phyloP scores from a whole-genome alignment of 2,113 vertebrate genomes.

The Lophius piscatorius region DNA sequence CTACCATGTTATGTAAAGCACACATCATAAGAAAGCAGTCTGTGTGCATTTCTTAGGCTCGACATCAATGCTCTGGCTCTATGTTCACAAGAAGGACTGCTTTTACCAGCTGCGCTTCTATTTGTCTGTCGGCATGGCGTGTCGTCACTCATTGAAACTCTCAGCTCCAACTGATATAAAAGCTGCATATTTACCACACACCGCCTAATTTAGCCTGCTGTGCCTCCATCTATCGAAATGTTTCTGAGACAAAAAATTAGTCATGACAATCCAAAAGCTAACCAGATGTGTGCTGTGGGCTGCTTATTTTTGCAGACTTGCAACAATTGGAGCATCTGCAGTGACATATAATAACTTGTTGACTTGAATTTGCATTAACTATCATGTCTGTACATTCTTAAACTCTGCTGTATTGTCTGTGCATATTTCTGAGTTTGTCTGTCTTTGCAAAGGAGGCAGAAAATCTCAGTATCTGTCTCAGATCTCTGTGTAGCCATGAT shows the following conservation, averaged over 20 bases:
- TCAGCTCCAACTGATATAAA: conserved; percentile 11
- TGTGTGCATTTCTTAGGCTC: background rate
- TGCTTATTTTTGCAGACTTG: conserved; percentile 7
- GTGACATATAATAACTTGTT: too few species aligned
- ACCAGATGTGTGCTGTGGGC: conserved; percentile 64
- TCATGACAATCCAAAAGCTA: conserved; percentile 34
- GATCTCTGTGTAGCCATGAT: conserved; percentile 31
- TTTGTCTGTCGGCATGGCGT: conserved; percentile 12
- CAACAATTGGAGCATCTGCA: background rate
- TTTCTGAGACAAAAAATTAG: conserved; percentile 38
- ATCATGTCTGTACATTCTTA: too few species aligned
- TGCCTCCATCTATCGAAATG: background rate
- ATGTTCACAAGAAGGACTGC: background rate
- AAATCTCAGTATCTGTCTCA: conserved; percentile 29
- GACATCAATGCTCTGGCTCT: background rate
- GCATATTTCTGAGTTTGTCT: background rate
- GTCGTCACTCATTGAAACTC: conserved; percentile 10
- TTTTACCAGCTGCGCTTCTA: conserved; percentile 7
- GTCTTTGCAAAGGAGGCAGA: conserved; percentile 18
- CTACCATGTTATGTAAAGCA: background rate
- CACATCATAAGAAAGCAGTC: background rate
- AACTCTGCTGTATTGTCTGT: background rate
- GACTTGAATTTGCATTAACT: too few species aligned
- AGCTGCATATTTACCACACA: conserved; percentile 5
- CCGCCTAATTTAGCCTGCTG: conserved; percentile 4